Percentiles rank a stretch among this genome's conserved stretches.
Evolutionary conservation across 2,113 vertebrate species (phyloP).

Genomic region (Apteryx owenii): DNA sequence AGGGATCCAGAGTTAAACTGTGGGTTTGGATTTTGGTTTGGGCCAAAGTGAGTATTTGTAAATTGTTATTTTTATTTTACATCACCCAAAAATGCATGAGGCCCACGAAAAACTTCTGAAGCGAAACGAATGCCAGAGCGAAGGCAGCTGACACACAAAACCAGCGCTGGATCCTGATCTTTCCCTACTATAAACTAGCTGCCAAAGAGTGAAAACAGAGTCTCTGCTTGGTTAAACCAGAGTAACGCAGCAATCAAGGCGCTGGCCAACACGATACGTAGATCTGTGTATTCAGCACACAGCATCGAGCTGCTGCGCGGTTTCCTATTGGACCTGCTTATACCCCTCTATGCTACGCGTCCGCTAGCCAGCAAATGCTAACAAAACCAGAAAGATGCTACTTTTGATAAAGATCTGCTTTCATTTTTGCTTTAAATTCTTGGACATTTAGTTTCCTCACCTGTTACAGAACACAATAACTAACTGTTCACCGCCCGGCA

Average conservation of each 20-base stretch:
- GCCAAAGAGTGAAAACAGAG: constrained; percentile 31
- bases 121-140: neutral
- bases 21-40: neutral
- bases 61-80: constrained; percentile 1
- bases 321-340: neutral
- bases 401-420: neutral
- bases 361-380: neutral
- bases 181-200: constrained; percentile 27
- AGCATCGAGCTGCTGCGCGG: neutral
- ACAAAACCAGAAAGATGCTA: neutral
- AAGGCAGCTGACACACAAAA: constrained; percentile 8
- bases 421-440: neutral
- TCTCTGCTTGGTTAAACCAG: neutral
- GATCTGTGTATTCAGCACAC: neutral
- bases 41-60: neutral
- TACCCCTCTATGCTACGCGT: neutral
- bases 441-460: neutral
- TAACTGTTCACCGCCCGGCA: neutral
- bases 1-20: neutral
- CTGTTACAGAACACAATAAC: neutral
- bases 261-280: neutral
- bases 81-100: neutral
- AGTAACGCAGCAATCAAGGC: neutral
- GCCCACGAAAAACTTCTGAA: neutral
- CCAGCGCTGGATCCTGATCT: neutral